Evolutionary conservation across 2,797 vertebrate genomes (phyloP), one percentile per base, ranked within the genome.

Genomic region (Pelochelys cantorii): DNA sequence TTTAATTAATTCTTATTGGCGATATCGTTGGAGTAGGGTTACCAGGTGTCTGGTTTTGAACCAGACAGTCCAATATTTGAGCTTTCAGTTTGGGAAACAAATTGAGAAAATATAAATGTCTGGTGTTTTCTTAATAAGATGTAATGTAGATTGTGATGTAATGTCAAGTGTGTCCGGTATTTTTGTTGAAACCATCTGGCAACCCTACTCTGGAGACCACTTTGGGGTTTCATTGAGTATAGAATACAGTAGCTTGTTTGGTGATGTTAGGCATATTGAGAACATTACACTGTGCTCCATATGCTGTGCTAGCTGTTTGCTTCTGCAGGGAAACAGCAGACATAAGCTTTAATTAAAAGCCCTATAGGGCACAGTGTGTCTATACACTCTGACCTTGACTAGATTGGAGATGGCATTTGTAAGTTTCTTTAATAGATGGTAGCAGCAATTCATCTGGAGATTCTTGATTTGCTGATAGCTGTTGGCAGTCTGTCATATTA

Each of bases 341-440:
- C 17, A 53, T 83, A 48, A 62, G 42, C 52, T 85, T 75, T 25
- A 53, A 29, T 54, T 15, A 65, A 27, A 83, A n/a, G n/a, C 52
- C 29, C 17, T 22, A 1, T 3, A 18, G 34, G 12, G 12, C 48
- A 23, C 42, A 75, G 17, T 18, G 29, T 27, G 29, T 15, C 23
- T 29, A 11, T 62, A 52, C 89, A 22, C 23, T 75, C 68, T 77
- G 81, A 31, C n/a, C 57, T 94, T 60, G 88, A 37, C 42, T 4
- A 29, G 57, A 0, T 9, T 56, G 37, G 9, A 65, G 37, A 56
- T 31, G 77, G 56, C 1, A 27, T 27, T 83, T 83, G n/a, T 2
- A 53, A 56, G 71, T 87, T 90, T 81, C 13, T 85, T 89, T 52
- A 37, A 85, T 42, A 13, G 1, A 80, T 20, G 5, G 10, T 27